These are phyloP conservation scores for Ameiurus melas DNA, from an alignment of 2,113 vertebrate species.

Conservation along the genomic window DNA sequence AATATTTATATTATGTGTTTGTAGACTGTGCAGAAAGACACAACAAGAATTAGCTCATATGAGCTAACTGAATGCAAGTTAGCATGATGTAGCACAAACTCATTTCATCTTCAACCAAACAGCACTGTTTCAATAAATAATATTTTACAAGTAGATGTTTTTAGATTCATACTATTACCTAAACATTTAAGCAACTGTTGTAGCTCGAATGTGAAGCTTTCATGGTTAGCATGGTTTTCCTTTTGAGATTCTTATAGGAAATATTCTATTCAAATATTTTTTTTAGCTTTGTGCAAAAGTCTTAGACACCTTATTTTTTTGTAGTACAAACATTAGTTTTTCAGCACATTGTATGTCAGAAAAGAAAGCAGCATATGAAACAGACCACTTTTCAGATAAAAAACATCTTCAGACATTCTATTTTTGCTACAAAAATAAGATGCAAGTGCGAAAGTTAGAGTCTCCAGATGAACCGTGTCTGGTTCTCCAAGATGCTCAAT, in stretches of 20 bases:
- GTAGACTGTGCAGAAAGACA: not conserved
- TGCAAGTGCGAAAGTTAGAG: too few species aligned
- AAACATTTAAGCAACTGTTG: not conserved
- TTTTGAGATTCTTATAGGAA: not conserved
- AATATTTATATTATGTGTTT: not conserved
- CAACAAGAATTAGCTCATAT: not conserved
- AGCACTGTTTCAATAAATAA: not conserved
- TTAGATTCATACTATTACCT: not conserved
- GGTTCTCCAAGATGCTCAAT: too few species aligned
- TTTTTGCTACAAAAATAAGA: too few species aligned
- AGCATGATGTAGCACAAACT: not conserved
- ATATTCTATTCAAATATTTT: not conserved
- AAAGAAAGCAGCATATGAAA: too few species aligned
- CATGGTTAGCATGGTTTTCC: not conserved
- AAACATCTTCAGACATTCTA: too few species aligned
- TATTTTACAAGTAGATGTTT: not conserved
- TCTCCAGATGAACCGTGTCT: too few species aligned
- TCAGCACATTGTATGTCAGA: too few species aligned
- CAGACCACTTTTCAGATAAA: too few species aligned
- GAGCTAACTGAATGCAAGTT: not conserved
- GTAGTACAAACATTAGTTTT: too few species aligned
- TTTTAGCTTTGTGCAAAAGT: too few species aligned
- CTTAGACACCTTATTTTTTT: too few species aligned
- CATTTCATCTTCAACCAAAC: not conserved
- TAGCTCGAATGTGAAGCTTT: not conserved